Conservation (phyloP, 2,797 vertebrate species). For the Molothrus ater region DNA sequence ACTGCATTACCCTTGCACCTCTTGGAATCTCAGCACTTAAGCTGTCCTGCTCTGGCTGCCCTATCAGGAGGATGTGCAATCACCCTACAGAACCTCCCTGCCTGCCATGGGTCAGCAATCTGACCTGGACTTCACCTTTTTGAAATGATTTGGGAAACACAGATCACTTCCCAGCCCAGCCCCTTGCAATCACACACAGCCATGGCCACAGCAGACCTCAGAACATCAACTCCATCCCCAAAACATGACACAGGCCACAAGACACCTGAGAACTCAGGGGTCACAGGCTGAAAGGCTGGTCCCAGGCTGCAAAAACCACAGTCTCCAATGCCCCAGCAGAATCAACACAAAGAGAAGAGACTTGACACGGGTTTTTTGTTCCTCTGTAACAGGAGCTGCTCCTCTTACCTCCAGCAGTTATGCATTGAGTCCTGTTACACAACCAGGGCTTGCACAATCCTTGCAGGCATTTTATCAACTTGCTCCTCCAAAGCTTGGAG, state of each 20-base stretch:
- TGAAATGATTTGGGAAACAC: not conserved
- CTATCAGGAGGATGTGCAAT: accelerated
- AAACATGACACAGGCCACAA: not conserved
- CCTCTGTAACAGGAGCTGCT: not conserved
- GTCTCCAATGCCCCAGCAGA: not conserved
- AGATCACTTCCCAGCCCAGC: not conserved
- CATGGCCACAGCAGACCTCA: not conserved
- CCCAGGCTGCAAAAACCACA: not conserved
- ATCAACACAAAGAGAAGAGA: not conserved
- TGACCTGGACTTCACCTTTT: not conserved
- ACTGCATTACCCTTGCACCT: not conserved
- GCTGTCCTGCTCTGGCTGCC: not conserved
- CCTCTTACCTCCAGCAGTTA: not conserved
- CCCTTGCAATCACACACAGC: not conserved
- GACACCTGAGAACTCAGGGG: not conserved
- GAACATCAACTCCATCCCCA: not conserved
- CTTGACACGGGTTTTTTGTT: not conserved
- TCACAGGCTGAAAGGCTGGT: not conserved
- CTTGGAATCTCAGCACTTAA: not conserved
- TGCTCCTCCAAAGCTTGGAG: not conserved
- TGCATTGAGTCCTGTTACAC: not conserved
- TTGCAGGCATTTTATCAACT: not conserved
- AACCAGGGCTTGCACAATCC: conserved; percentile 57
- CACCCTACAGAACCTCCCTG: not conserved
- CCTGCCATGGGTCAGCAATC: not conserved